These are phyloP conservation scores for Prionace glauca DNA, from an alignment of 2,797 vertebrate genomes.

Conservation along the genomic window DNA sequence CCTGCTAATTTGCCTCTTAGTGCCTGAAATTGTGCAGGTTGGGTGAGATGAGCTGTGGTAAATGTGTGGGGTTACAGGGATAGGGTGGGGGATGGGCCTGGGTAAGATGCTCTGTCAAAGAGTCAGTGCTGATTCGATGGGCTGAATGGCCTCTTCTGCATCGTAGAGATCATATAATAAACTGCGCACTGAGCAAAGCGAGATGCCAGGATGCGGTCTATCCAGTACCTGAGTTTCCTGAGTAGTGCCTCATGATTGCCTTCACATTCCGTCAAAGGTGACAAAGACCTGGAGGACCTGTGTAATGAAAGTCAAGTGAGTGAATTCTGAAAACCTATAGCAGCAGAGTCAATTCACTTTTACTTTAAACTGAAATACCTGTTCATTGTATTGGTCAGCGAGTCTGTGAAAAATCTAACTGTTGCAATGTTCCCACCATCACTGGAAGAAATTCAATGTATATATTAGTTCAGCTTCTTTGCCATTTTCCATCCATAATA, in stretches of 20 bases:
- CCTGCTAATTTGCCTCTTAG: no score
- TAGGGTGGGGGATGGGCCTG: no score
- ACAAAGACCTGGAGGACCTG: background rate
- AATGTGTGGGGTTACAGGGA: no score
- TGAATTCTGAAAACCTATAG: background rate
- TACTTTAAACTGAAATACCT: slow-evolving; percentile 16
- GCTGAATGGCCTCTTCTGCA: no score
- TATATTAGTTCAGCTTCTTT: background rate
- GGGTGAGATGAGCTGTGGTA: no score
- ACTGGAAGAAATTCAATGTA: background rate
- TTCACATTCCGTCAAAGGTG: background rate
- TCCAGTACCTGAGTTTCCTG: slow-evolving; percentile 5
- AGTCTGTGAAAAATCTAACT: background rate
- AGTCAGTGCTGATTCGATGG: no score
- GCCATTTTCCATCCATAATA: background rate
- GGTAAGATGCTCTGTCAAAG: no score
- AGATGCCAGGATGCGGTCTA: background rate
- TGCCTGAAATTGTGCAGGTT: no score
- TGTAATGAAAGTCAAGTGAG: background rate
- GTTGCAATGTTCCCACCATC: background rate
- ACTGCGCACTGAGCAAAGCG: background rate
- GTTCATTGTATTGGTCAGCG: background rate
- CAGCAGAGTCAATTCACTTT: background rate
- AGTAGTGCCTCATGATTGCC: background rate
- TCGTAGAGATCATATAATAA: background rate